Conservation (phyloP, 92 coral and sea anemone genomes). For the Pocillopora grandis region DNA sequence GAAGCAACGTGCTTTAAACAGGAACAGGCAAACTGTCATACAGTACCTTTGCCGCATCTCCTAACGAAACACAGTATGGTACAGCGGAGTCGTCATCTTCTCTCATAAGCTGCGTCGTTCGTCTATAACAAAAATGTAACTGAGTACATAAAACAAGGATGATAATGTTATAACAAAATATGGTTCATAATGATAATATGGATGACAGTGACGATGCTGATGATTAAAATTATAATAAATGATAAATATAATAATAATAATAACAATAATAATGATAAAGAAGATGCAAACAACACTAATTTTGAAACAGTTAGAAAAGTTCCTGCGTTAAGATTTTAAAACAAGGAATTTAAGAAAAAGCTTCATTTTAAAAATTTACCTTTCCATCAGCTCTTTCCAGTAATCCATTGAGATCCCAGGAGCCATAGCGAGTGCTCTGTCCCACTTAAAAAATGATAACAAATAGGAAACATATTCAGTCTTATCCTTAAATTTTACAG, state of each 20-base stretch:
- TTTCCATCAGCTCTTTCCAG: conserved; percentile 84
- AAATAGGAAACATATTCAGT: background rate
- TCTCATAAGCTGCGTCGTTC: conserved; percentile 81
- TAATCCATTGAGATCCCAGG: conserved; percentile 95
- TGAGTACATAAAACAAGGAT: too few relatives aligned
- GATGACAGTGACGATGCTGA: too few relatives aligned
- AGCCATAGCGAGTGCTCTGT: conserved; percentile 92
- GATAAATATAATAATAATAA: too few relatives aligned
- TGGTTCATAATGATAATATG: too few relatives aligned
- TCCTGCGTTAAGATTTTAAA: background rate
- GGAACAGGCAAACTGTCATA: too few relatives aligned
- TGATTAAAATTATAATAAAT: too few relatives aligned
- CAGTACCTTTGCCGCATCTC: conserved; percentile 78
- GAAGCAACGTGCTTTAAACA: too few relatives aligned
- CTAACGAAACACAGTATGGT: conserved; percentile 88
- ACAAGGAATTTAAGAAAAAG: background rate
- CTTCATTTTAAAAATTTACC: conserved; percentile 43
- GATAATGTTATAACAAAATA: too few relatives aligned
- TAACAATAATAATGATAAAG: too few relatives aligned
- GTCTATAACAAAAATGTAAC: conserved; percentile 46
- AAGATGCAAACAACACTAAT: too few relatives aligned
- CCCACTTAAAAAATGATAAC: conserved; percentile 73
- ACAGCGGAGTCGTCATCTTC: conserved; percentile 88
- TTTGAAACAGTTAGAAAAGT: too few relatives aligned
- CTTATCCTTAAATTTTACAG: background rate